Evolutionary conservation across 2,888 invertebrate genomes (phyloP), one percentile per base, ranked within the genome.

Genomic region (Melinaea menophilus): DNA sequence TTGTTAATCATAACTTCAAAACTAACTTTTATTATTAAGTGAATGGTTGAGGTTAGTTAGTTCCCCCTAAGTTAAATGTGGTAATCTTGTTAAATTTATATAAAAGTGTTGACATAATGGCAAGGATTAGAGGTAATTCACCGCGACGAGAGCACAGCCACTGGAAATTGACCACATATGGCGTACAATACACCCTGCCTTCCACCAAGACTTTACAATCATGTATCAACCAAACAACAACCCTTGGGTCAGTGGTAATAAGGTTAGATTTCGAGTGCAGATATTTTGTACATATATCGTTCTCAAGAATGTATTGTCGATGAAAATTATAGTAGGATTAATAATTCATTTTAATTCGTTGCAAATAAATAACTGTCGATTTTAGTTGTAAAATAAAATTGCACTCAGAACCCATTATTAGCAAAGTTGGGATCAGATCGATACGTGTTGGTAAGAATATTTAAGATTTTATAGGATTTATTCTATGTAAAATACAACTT

Each of bases 131-230:
- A 75, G 78, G 79, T 84, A 86, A 86, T 82, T 81, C 82, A 67
- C 76, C 82, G 81, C 74, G 77, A 80, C 83, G 79, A 75, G 75
- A 73, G 73, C 75, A 59, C 67, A 69, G 71, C 67, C 65, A 66
- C 69, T 70, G 69, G 83, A 82, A 85, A 85, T 86, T 83, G 83
- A 78, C 76, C 84, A 80, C 88, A 88, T 88, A 89, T 89, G 89
- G 85, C 86, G 83, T 77, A 62, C 68, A 69, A 69, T 72, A 67
- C 63, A 69, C 69, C 69, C 58, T 55, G 59, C 58, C 62, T 58
- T 54, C 33, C 56, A 54, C 57, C 37, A 57, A 57, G 55, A 46
- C 47, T 61, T 62, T 11, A 41, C 34, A 33, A 34, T 9, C 31
- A 4, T n/a, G 5, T 2, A 61, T n/a, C 47, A 13, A 47, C 11